Base-by-base conservation (phyloP, 2,888 invertebrate genomes). In the Mesodorylaimus sp. region DNA sequence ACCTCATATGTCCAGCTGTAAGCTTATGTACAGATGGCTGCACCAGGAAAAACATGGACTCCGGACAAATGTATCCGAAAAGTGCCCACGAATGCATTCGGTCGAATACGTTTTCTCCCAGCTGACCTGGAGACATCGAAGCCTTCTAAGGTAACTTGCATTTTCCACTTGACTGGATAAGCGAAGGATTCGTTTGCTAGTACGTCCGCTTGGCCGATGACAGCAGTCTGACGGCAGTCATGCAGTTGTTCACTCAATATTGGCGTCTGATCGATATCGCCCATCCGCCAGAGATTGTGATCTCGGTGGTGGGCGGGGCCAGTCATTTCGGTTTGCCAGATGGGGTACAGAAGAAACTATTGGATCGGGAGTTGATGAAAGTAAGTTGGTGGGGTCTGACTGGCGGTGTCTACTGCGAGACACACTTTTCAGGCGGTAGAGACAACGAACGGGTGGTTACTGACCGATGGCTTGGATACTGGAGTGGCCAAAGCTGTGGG, bases 401-500 rank as follows among this genome's bases (percentile, higher is more conserved):
- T n/a, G n/a, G n/a, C n/a, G n/a, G n/a, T n/a, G n/a, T n/a, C n/a
- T n/a, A n/a, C n/a, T n/a, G n/a, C n/a, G n/a, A n/a, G n/a, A n/a
- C n/a, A 16, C 19, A 41, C 48, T 51, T 54, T 56, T 2, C 37
- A 67, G 66, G 68, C 68, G 25, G 66, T 66, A 5, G 62, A 66
- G 48, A 67, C 68, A 3, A 69, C 69, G 1, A 60, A 65, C 45
- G 70, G 69, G 0, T 69, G 69, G 69, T 56, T 70, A 32, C 64
- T 69, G 29, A 67, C 69, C 0, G 66, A 67, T 2, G 70, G 68
- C 0, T 62, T 63, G 48, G 66, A 70, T 56, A 65, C 65, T 58
- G 69, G 70, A 1, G 64, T 66, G 38, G 69, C 66, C 62, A 67
- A 66, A 54, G 61, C 65, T 10, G 68, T 70, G 2, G 70, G 70